Evolutionary conservation across 2,113 vertebrate species (phyloP), one percentile per base, ranked within the genome.

Genomic region (Antechinus stuartii): DNA sequence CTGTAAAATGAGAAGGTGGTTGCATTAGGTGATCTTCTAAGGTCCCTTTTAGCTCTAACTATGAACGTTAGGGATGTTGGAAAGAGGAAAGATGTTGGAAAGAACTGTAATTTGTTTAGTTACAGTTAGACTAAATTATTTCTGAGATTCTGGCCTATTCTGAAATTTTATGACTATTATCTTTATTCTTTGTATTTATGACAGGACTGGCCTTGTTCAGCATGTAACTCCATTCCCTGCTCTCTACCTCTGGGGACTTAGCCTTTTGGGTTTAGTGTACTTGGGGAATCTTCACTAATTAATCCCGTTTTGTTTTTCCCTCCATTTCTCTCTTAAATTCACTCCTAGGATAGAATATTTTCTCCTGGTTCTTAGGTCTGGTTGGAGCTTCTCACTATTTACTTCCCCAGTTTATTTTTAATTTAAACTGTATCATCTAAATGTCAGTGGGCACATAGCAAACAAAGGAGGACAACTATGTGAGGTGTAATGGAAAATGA

Each of bases 1-100:
- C 95, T 95, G 54, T 96, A 89, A 92, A 96, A 97, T 93, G 68
- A 8, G 35, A 35, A 1, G 68, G 68, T 84, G n/a, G n/a, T 84
- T 84, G 16, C n/a, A 84, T 42, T 84, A 84, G 19, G 42, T 42
- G 68, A 84, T 16, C 35, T 35, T 35, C 57, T 42, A 42, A 42
- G 68, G 35, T 68, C 35, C 30, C 12, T 68, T 68, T 35, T n/a
- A 76, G 30, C 35, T 76, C 68, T 42, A 42, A 42, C n/a, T 84
- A n/a, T 35, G 56, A 52, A 54, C 61, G 42, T 25, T 53, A 95
- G 76, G 54, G 68, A 92, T 24, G 27, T 27, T 26, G 90, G 27
- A 91, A 96, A 84, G 61, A 76, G 35, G 16, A 84, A 42, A 42
- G 6, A 49, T 49, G 47, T 49, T 49, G 47, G 7, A 49, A 49